These are phyloP conservation scores for Hippocampus mohnikei DNA, from an alignment of 2,113 vertebrate genomes.

Conservation along the genomic window DNA sequence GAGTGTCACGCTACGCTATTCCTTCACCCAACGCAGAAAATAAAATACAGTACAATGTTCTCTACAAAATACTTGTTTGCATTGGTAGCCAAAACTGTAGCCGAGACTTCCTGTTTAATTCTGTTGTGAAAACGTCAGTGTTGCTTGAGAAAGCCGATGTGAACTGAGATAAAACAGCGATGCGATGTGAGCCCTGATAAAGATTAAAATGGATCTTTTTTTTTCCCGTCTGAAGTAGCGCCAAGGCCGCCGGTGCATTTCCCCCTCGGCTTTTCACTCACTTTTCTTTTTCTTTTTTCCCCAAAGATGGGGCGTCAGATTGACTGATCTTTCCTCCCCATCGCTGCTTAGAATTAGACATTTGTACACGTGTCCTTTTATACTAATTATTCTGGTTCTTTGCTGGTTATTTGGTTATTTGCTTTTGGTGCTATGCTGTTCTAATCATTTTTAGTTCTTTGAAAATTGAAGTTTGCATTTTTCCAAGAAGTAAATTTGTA, in stretches of 20 bases:
- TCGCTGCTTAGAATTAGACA: slow-evolving; percentile 73
- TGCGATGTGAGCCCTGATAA: slow-evolving; percentile 75
- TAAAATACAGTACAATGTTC: slow-evolving; percentile 14
- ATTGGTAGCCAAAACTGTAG: slow-evolving; percentile 48
- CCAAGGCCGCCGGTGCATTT: slow-evolving; percentile 57
- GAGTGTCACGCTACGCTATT: background rate
- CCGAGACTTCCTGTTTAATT: slow-evolving; percentile 75
- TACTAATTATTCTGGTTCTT: slow-evolving; percentile 51
- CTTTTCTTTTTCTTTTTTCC: slow-evolving; percentile 55
- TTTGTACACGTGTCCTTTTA: slow-evolving; percentile 62
- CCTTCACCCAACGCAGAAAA: background rate
- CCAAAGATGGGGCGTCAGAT: slow-evolving; percentile 76
- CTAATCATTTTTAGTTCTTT: background rate
- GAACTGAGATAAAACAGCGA: slow-evolving; percentile 72
- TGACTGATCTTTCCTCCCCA: slow-evolving; percentile 66
- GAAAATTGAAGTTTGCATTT: background rate
- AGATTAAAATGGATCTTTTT: slow-evolving; percentile 75
- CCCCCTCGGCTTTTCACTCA: slow-evolving; percentile 68
- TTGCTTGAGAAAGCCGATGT: slow-evolving; percentile 74
- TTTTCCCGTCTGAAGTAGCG: slow-evolving; percentile 73
- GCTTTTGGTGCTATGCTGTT: slow-evolving; percentile 39
- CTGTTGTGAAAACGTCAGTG: slow-evolving; percentile 75
- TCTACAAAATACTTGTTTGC: slow-evolving; percentile 44
- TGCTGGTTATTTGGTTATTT: slow-evolving; percentile 8
- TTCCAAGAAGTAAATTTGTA: background rate